Conservation (phyloP, 2,113 vertebrate genomes). For the Ceyx melanurus region DNA sequence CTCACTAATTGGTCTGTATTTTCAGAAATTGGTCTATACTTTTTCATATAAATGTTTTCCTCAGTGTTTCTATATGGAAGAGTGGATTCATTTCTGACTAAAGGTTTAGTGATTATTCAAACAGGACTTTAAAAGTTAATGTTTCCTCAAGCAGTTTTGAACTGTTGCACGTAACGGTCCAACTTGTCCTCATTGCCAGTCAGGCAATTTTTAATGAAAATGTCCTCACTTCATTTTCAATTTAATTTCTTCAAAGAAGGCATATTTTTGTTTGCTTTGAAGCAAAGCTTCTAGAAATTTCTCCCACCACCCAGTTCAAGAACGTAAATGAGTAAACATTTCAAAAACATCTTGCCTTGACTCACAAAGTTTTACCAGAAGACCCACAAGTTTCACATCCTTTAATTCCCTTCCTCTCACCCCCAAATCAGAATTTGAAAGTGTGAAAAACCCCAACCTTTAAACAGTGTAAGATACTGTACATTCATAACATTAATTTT, state of each 20-base stretch:
- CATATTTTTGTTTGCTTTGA: not conserved
- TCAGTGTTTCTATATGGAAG: constrained; percentile 47
- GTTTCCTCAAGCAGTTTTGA: constrained; percentile 36
- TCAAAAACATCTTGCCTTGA: not conserved
- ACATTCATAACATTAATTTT: not conserved
- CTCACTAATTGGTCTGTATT: constrained; percentile 76
- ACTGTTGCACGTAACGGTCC: constrained; percentile 4
- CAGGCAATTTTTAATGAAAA: not conserved
- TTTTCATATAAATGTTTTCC: constrained; percentile 67
- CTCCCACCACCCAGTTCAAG: not conserved
- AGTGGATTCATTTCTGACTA: constrained; percentile 35
- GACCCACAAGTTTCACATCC: not conserved
- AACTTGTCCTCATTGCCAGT: constrained; percentile 3
- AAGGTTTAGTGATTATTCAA: constrained; percentile 35
- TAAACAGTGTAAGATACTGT: not conserved
- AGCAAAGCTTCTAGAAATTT: constrained; percentile 9
- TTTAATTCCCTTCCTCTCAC: not conserved
- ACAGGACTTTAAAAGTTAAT: constrained; percentile 57
- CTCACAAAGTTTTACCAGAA: not conserved
- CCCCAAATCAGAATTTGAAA: not conserved
- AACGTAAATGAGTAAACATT: not conserved
- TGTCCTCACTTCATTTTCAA: not conserved
- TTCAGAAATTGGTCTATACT: constrained; percentile 68
- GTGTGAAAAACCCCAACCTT: not conserved
- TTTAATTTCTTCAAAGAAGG: not conserved